phyloP scores from a whole-genome alignment of 1,140 invertebrate genomes.

The Bombyx mandarina region DNA sequence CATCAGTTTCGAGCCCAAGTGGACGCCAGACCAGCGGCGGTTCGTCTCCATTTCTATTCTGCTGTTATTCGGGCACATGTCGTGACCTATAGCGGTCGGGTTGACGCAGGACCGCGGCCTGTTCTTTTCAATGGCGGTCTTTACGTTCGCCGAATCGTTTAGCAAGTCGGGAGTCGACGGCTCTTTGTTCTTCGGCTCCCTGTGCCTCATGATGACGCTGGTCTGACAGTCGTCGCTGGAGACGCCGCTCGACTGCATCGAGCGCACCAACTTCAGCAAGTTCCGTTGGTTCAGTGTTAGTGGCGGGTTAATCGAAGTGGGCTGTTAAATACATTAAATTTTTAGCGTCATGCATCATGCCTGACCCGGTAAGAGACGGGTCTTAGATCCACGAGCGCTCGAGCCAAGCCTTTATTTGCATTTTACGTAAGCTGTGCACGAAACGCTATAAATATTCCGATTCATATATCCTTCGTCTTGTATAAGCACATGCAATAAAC shows the following conservation, averaged over 20 bases:
- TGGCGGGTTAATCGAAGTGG: constrained; percentile 64
- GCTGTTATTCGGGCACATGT: constrained; percentile 64
- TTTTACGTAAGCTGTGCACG: constrained; percentile 69
- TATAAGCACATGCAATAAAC: constrained; percentile 65
- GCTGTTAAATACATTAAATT: constrained; percentile 68
- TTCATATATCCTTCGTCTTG: constrained; percentile 43
- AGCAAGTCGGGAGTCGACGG: constrained; percentile 69
- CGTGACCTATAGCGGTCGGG: constrained; percentile 62
- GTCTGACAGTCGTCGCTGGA: constrained; percentile 70
- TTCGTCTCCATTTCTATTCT: constrained; percentile 74
- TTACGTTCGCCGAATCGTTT: constrained; percentile 70
- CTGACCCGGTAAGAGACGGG: constrained; percentile 19
- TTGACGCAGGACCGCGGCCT: constrained; percentile 80
- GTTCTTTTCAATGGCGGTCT: constrained; percentile 68
- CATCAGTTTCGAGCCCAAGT: constrained; percentile 78
- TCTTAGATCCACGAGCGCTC: constrained; percentile 25
- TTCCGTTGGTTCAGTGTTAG: constrained; percentile 72
- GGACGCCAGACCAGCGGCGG: constrained; percentile 82
- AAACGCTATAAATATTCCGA: constrained; percentile 34
- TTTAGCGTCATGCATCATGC: constrained; percentile 62
- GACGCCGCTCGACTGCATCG: constrained; percentile 67
- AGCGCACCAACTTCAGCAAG: constrained; percentile 70
- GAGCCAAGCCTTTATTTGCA: constrained; percentile 59
- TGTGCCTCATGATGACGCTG: constrained; percentile 67
- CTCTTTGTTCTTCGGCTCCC: constrained; percentile 60